Base-by-base conservation (phyloP, 2,888 invertebrate species). In the Exephanes ischioxanthus region DNA sequence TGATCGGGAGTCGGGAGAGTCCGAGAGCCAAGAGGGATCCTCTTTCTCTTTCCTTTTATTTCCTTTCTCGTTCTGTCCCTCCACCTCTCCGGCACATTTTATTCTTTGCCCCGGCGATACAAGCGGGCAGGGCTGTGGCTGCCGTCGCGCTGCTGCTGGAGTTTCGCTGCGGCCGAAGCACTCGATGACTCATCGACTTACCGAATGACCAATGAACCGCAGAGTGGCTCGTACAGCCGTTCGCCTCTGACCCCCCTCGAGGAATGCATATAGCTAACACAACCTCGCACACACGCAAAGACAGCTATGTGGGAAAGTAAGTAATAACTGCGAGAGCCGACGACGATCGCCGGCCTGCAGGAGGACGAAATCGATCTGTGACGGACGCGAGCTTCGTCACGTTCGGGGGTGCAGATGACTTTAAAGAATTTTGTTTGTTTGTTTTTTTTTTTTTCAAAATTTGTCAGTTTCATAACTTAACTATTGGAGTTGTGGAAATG, bases 131-230 rank as follows among this genome's bases (percentile, higher is more conserved):
- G 87, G 88, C 89, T 88, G 88, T 71, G 89, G 89, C 90, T 89
- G 89, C 90, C 90, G 89, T 89, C 88, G 61, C 19, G 75, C 61
- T 41, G 67, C 37, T 55, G 80, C 58, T 77, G 78, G 33, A 67
- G 67, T 63, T 26, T 66, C 30, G 72, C 30, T 77, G 82, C 67
- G 67, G 70, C 76, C 72, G 81, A 61, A 85, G 85, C 67, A 71
- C 81, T 80, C 79, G 85, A 88, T 92, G 92, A 92, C 87, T 93
- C 91, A 92, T 90, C 89, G 90, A 90, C 90, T 90, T 87, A 88
- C 88, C 90, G 90, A 92, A 91, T 91, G 92, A 92, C 92, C 92
- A 91, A 91, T 91, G 89, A 91, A 86, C 85, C 86, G 78, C 80
- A 75, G 85, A 86, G 77, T 87, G 84, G 83, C 79, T 83, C 87